Base-by-base conservation (phyloP, 2,113 vertebrate species). In the Anhinga rufa region DNA sequence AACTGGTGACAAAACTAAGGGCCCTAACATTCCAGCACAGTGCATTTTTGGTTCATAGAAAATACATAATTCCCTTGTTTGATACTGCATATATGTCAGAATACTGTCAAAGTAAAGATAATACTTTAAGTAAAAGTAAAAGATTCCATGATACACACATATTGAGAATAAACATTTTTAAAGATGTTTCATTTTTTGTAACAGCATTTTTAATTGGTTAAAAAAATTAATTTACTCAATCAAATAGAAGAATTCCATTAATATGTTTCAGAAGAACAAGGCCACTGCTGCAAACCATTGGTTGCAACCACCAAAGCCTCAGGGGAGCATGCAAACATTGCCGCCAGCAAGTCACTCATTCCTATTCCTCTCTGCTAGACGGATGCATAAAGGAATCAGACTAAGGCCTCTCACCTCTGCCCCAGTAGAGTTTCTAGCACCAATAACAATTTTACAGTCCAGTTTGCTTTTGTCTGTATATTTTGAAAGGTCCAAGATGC, bases 291-390 rank as follows among this genome's bases (percentile, higher is more conserved):
- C 24, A 86, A 92, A 66, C 9, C 17, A 14, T 4, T 51, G 20
- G 10, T 14, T 58, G 49, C 28, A 88, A 51, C 19, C 10, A 46
- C 15, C 15, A 51, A 64, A 75, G 17, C 22, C 65, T 48, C 57
- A 36, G 5, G 16, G 55, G 19, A 78, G 9, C 12, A 20, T 0
- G 5, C 10, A 14, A 10, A 25, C 1, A 4, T 14, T 29, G 22
- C 42, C 2, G 3, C 28, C 46, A 85, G 68, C 17, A 38, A 82
- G 38, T 31, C n/a, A 49, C 51, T 52, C 31, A 14, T 3, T 40
- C 31, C 40, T 14, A 22, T 48, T 74, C 14, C 46, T 55, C 46
- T 61, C 42, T 44, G 17, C 66, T 51, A 74, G 20, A 62, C 0
- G 2, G 58, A 84, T 44, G 4, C 24, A 38, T 52, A 62, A 74